A percentile compares a stretch with the other conserved stretches of the same genome.
Evolutionary conservation across 2,797 vertebrate species (phyloP).

Genomic region (Catostomus latipinnis): DNA sequence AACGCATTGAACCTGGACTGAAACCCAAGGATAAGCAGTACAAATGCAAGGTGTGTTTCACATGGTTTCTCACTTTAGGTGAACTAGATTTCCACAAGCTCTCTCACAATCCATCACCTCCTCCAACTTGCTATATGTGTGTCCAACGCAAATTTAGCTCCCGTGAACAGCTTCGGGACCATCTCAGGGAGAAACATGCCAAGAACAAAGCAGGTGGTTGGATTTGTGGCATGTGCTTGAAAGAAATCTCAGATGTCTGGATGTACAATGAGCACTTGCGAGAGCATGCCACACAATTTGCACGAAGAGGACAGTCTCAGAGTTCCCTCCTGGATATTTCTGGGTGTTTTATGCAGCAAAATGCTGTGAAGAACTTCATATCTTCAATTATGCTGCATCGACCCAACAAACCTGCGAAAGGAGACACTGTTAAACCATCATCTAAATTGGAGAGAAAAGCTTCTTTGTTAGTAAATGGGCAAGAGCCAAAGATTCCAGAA

Average conservation of each 20-base stretch:
- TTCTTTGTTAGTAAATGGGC: constrained; percentile 61
- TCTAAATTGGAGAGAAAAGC: constrained; percentile 70
- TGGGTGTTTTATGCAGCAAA: constrained; percentile 83
- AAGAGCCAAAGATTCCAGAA: constrained; percentile 69
- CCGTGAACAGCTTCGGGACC: constrained; percentile 91
- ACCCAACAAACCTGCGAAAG: constrained; percentile 74
- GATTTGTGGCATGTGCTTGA: constrained; percentile 98
- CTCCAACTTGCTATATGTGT: constrained; percentile 98
- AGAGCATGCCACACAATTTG: constrained; percentile 94
- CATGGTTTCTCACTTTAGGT: constrained; percentile 90
- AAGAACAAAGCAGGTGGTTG: constrained; percentile 92
- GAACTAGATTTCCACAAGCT: constrained; percentile 97
- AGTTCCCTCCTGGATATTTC: constrained; percentile 85
- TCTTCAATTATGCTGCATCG: constrained; percentile 86
- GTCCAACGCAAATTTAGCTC: constrained; percentile 97
- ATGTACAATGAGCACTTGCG: constrained; percentile 98
- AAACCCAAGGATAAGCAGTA: constrained; percentile 90
- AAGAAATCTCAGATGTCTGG: constrained; percentile 95
- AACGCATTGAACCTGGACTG: constrained; percentile 75
- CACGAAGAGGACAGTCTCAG: constrained; percentile 88
- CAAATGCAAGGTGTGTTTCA: constrained; percentile 97
- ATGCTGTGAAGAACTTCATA: constrained; percentile 86
- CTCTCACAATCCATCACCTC: constrained; percentile 93
- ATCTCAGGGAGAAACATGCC: constrained; percentile 92
- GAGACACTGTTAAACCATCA: constrained; percentile 68